These are phyloP conservation scores for Arctopsyche grandis DNA, from an alignment of 1,140 invertebrate species.

Conservation along the genomic window DNA sequence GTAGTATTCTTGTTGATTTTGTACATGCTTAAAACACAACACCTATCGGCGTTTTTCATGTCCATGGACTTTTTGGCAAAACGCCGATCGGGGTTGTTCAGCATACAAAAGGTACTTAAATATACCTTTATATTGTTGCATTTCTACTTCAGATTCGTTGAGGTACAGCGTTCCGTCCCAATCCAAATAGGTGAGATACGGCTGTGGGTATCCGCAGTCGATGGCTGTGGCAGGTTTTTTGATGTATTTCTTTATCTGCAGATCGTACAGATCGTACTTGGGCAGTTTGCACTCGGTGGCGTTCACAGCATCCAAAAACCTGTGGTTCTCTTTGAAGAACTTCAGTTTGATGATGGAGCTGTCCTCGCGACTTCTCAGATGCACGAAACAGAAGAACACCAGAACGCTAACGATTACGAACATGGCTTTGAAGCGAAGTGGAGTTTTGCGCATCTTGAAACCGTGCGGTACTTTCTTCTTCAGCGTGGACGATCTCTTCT, in stretches of 20 bases:
- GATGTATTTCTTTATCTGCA: slow-evolving; percentile 44
- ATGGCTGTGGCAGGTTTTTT: slow-evolving; percentile 42
- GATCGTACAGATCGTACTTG: slow-evolving; percentile 49
- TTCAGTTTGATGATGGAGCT: slow-evolving; percentile 1
- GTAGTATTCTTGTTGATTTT: too few relatives aligned
- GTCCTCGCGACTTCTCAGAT: neutral
- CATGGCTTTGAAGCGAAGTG: neutral
- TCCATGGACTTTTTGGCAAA: too few relatives aligned
- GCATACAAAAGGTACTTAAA: too few relatives aligned
- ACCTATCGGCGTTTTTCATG: too few relatives aligned
- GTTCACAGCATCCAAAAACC: slow-evolving; percentile 45
- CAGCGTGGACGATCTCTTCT: neutral
- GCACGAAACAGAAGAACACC: neutral
- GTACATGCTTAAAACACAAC: too few relatives aligned
- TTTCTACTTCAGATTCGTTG: slow-evolving; percentile 45
- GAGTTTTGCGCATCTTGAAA: neutral
- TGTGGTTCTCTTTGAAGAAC: slow-evolving; percentile 47
- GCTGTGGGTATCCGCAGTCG: slow-evolving; percentile 45
- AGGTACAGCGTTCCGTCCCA: slow-evolving; percentile 50
- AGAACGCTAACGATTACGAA: neutral
- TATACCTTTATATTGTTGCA: slow-evolving; percentile 41
- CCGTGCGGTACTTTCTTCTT: neutral
- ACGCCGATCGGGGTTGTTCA: too few relatives aligned
- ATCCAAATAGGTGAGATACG: slow-evolving; percentile 51
- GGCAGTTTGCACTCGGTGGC: slow-evolving; percentile 48